phyloP scores from a whole-genome alignment of 2,113 vertebrate species.

The Coptodon rendalli region DNA sequence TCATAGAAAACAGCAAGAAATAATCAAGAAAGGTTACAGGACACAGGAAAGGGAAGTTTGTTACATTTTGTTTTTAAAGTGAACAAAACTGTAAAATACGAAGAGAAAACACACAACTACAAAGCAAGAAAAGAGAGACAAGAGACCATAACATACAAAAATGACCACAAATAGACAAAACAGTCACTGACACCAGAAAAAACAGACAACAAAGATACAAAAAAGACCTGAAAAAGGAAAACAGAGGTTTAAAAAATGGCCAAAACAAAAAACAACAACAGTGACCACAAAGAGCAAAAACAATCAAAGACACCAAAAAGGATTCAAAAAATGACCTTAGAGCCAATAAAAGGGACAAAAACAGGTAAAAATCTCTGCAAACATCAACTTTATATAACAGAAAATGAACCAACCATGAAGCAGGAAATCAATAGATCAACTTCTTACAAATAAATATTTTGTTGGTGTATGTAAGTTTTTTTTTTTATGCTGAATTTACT shows the following conservation, averaged over 20 bases:
- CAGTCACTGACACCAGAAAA: rapidly evolving
- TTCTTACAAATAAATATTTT: rapidly evolving
- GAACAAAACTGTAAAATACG: not conserved
- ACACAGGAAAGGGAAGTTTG: not conserved
- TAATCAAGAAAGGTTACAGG: not conserved
- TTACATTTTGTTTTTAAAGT: not conserved
- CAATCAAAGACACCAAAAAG: not conserved
- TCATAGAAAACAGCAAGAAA: not conserved
- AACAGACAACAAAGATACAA: not conserved
- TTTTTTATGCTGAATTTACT: not conserved
- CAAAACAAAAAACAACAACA: not conserved
- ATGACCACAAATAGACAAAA: not conserved
- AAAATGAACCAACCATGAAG: not conserved
- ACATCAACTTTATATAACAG: not conserved
- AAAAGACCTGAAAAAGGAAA: not conserved
- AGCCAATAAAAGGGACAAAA: not conserved
- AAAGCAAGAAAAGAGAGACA: not conserved
- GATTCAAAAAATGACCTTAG: not conserved
- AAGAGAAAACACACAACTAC: not conserved
- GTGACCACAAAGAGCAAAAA: not conserved
- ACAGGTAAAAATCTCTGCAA: not conserved
- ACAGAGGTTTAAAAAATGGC: not conserved
- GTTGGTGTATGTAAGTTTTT: rapidly evolving
- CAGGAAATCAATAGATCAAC: not conserved
- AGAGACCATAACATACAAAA: not conserved